Base-by-base conservation (phyloP, 2,888 invertebrate species). In the Nymphalis urticae region DNA sequence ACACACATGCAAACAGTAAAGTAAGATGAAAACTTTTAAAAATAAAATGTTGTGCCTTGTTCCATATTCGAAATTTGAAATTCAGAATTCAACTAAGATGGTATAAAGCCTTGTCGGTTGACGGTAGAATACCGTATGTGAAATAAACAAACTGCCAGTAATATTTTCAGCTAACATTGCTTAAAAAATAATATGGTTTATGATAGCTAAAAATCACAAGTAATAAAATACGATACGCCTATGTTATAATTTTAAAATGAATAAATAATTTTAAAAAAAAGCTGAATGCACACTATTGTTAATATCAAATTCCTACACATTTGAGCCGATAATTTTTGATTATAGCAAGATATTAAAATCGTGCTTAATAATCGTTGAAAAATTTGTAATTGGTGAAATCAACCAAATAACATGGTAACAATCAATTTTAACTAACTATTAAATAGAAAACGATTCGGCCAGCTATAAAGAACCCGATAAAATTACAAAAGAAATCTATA, bases 401-500 rank as follows among this genome's bases (percentile, higher is more conserved):
- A 82, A 82, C 81, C 75, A 83, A 84, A 85, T 82, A 87, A 85
- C 87, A 85, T 84, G 87, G 83, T 85, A 89, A 90, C 90, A 89
- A 89, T 90, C 88, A 88, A 89, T 89, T 88, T 82, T 81, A 83
- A 85, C 83, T 80, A 85, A 87, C 87, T 83, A 87, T 85, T 88
- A 85, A 85, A 85, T 82, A 84, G 84, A 82, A 84, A 89, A 88
- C 85, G 88, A 89, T 88, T 87, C 86, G 85, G 77, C 73, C 80
- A 80, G 82, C 84, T 76, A 86, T 88, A 88, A 90, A 88, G 84
- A 82, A 82, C 80, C 78, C 90, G 88, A 90, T 90, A 90, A 90
- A 86, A 88, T 88, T 90, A 91, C 89, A 91, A 90, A 90, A 90
- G 90, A 89, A 91, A 89, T 87, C 88, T 83, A 88, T 90, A 89